A percentile compares a stretch with the other conserved stretches of the same genome.
These are phyloP conservation scores for Palythoa caribaeorum DNA, from an alignment of 92 coral and sea anemone species.

Conservation along the genomic window DNA sequence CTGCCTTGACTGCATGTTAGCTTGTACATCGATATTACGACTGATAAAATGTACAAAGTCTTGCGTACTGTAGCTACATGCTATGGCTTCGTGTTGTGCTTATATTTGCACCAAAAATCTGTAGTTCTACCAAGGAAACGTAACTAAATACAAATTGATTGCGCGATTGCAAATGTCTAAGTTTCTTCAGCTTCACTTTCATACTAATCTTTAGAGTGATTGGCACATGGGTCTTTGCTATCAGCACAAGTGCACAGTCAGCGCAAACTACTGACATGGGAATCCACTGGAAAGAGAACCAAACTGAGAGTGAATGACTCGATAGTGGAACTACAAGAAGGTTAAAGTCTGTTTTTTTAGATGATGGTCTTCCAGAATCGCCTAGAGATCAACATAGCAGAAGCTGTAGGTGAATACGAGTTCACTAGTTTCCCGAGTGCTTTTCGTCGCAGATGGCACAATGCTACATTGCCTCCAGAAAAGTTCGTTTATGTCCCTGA, in stretches of 20 bases:
- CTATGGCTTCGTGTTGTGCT: neutral
- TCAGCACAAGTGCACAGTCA: neutral
- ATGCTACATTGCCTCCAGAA: no score
- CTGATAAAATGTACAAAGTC: neutral
- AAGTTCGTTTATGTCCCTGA: no score
- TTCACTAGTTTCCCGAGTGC: no score
- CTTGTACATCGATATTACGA: neutral
- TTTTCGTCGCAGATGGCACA: no score
- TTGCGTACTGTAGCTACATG: neutral
- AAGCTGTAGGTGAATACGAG: no score
- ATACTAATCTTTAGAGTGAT: neutral
- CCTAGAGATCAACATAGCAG: no score
- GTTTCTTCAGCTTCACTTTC: neutral
- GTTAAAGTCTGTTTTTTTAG: no score
- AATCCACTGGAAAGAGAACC: no score
- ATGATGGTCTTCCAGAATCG: no score
- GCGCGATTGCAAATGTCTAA: neutral
- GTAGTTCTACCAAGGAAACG: no score
- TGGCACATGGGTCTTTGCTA: neutral
- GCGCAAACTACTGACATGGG: neutral
- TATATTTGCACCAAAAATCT: neutral
- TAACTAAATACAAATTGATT: neutral
- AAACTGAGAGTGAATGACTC: no score
- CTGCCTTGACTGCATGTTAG: slow-evolving; percentile 4
- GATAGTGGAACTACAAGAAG: no score